A percentile compares a stretch with the other conserved stretches of the same genome.
phyloP scores from a whole-genome alignment of 2,113 vertebrate genomes.

The Apeltes quadracus region DNA sequence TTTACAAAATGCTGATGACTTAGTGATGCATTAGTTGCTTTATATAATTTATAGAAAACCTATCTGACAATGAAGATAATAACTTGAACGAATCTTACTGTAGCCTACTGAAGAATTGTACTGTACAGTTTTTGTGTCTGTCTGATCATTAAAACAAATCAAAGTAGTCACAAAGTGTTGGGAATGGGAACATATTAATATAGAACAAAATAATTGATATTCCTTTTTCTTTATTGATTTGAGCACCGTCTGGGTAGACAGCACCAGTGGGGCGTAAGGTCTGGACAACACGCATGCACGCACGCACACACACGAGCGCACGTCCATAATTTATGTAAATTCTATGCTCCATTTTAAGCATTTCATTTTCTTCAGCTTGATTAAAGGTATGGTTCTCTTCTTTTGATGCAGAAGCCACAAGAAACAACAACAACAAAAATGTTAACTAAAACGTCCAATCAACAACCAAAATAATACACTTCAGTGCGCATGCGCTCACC shows the following conservation, averaged over 20 bases:
- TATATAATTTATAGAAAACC: not conserved
- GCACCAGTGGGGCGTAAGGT: not conserved
- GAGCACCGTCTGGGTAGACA: constrained; percentile 19
- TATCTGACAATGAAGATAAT: not conserved
- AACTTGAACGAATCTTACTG: not conserved
- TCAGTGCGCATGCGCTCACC: constrained; percentile 71
- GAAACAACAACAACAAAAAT: not conserved
- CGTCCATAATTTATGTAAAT: not conserved
- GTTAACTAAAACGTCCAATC: constrained; percentile 36
- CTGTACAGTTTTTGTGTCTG: not conserved
- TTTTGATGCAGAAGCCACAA: not conserved
- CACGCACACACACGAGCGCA: not conserved
- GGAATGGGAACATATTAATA: not conserved
- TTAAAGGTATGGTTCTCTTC: not conserved
- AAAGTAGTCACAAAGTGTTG: not conserved
- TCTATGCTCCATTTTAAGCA: not conserved
- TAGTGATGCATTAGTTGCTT: not conserved
- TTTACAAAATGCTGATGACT: not conserved
- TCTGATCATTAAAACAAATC: not conserved
- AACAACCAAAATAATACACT: constrained; percentile 29
- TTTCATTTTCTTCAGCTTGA: not conserved
- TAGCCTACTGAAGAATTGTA: not conserved
- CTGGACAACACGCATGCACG: not conserved
- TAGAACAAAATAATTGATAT: not conserved
- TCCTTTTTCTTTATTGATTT: not conserved